Base-by-base conservation (phyloP, 2,113 vertebrate genomes). In the Cygnus atratus region DNA sequence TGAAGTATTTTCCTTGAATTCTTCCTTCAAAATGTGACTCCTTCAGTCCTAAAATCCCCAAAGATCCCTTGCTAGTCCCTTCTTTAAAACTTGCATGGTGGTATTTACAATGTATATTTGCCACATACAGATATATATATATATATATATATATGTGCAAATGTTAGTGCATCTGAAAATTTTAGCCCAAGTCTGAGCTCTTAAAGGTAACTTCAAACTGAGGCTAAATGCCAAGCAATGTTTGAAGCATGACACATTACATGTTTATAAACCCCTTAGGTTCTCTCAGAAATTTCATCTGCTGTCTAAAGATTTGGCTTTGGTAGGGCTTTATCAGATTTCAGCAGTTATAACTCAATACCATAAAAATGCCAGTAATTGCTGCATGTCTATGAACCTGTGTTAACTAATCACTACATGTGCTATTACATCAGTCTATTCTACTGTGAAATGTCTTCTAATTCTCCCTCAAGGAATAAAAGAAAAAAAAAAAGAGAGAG, bases 351-450 rank as follows among this genome's bases (percentile, higher is more conserved):
- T 43, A 95, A 82, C 41, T 81, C 48, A 76, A 50, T n/a, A 85
- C 24, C n/a, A 92, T 85, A 87, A 95, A 89, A 95, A 76, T 73
- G 13, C 63, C 37, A 67, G 50, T 76, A 91, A 93, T 84, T 90
- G 59, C n/a, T 85, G n/a, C 13, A 15, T 29, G 20, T 65, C 84
- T 84, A 31, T 50, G 65, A 86, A 59, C 2, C 3, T 63, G 67
- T 59, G 25, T 86, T 91, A 77, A 62, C 46, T 67, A 67, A 88
- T 15, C 33, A 63, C 18, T 59, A 63, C 70, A 52, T 43, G 21
- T 65, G 43, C 66, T 93, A 65, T 28, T 80, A 71, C 29, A 79
- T 70, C 28, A 86, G 13, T 8, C 18, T 88, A 26, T 74, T 85
- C 29, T 95, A 35, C 37, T 57, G 41, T 73, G 67, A 93, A 91